Percentiles rank a stretch among this genome's conserved stretches.
Conservation (phyloP, 2,113 vertebrate genomes). For the Heterochromis multidens region DNA sequence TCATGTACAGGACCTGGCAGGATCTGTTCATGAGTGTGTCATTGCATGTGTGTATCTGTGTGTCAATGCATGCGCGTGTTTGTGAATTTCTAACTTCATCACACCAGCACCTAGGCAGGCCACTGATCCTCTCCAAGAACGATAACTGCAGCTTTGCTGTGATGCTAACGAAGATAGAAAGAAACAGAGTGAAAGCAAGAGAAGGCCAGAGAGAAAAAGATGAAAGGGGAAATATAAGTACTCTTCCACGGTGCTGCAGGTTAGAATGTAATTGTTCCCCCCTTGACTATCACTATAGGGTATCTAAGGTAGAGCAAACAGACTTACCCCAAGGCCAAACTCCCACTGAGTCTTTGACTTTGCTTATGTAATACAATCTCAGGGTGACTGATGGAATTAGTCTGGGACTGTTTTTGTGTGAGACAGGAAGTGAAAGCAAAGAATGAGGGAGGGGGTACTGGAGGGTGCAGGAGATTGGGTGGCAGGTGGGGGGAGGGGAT, state of each 20-base stretch:
- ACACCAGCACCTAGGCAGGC: slow-evolving; percentile 41
- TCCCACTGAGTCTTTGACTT: slow-evolving; percentile 43
- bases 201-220: slow-evolving; percentile 49
- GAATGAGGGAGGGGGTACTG: not conserved
- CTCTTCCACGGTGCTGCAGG: slow-evolving; percentile 49
- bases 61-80: not conserved
- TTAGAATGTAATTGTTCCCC: slow-evolving; percentile 69
- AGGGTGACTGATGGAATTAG: slow-evolving; percentile 61
- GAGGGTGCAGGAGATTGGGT: not conserved
- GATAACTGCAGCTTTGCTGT: slow-evolving; percentile 64
- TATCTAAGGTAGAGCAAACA: slow-evolving; percentile 57
- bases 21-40: not conserved
- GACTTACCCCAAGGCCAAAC: slow-evolving; percentile 58
- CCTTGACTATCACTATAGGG: slow-evolving; percentile 66
- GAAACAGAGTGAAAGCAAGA: slow-evolving; percentile 25
- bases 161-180: slow-evolving; percentile 75
- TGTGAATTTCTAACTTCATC: slow-evolving; percentile 46
- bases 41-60: not conserved
- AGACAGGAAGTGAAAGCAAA: slow-evolving; percentile 30
- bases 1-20: slow-evolving; percentile 34
- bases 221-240: slow-evolving; percentile 56
- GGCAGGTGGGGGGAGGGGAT: not conserved
- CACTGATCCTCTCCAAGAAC: slow-evolving; percentile 62
- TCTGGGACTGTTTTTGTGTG: slow-evolving; percentile 26
- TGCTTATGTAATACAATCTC: slow-evolving; percentile 60